A percentile compares a stretch with the other conserved stretches of the same genome.
These are phyloP conservation scores for Amphiduros pacificus DNA, from an alignment of 2,888 invertebrate genomes.

Conservation along the genomic window DNA sequence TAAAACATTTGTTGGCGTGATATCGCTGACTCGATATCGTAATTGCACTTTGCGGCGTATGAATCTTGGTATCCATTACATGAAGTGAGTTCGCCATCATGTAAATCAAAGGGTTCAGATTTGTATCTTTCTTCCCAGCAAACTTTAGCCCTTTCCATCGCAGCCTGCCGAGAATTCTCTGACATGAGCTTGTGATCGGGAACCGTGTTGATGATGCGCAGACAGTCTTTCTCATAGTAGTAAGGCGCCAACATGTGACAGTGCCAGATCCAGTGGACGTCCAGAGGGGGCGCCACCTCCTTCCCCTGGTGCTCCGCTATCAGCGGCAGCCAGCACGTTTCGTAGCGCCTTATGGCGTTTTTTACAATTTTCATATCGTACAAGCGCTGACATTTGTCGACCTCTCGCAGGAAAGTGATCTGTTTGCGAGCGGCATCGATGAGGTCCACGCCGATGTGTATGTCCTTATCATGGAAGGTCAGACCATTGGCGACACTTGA, in stretches of 20 bases:
- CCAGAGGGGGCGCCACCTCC: constrained; percentile 60
- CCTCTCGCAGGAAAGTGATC: constrained; percentile 41
- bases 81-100: constrained; percentile 16
- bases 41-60: constrained; percentile 38
- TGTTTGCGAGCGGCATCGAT: constrained; percentile 35
- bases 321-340: constrained; percentile 60
- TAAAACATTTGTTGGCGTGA: constrained; percentile 61
- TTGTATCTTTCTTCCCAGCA: constrained; percentile 50
- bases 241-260: constrained; percentile 56
- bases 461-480: constrained; percentile 22
- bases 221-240: constrained; percentile 50
- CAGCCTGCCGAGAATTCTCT: constrained; percentile 41
- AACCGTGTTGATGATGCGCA: constrained; percentile 42
- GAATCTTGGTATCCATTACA: constrained; percentile 1
- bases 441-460: constrained; percentile 36
- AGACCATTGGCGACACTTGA: no score
- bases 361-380: constrained; percentile 53
- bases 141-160: constrained; percentile 40
- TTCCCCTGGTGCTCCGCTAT: constrained; percentile 47
- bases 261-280: constrained; percentile 64
- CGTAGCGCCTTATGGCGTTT: constrained; percentile 61
- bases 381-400: constrained; percentile 39
- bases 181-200: constrained; percentile 58
- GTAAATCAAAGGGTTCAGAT: constrained; percentile 42
- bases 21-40: constrained; percentile 59